Percentiles rank a stretch among this genome's conserved stretches.
Conservation (phyloP, 2,113 vertebrate species). For the Hyaena hyaena region DNA sequence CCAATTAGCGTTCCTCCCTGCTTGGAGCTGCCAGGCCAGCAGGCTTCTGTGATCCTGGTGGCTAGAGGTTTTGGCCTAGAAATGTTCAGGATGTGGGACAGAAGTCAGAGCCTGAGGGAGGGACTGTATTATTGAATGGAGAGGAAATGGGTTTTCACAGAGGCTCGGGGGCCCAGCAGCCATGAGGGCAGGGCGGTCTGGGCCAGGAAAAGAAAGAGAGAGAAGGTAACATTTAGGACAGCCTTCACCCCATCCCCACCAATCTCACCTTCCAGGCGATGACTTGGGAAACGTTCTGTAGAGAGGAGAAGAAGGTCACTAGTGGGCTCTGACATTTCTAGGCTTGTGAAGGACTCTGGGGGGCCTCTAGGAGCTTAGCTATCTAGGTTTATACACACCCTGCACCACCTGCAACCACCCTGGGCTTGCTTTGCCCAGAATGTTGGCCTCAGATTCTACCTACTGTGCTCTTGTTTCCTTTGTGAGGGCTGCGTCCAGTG, state of each 20-base stretch:
- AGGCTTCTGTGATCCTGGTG: slow-evolving; percentile 75
- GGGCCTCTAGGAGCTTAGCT: neutral
- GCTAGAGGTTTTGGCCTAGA: slow-evolving; percentile 77
- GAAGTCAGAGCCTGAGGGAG: slow-evolving; percentile 71
- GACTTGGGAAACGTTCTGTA: neutral
- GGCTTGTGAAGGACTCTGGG: neutral
- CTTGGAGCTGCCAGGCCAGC: slow-evolving; percentile 65
- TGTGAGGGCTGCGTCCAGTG: neutral
- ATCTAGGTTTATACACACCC: neutral
- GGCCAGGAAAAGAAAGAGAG: neutral
- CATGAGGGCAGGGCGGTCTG: neutral
- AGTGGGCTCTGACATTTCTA: neutral
- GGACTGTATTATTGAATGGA: slow-evolving; percentile 58
- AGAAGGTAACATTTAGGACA: neutral
- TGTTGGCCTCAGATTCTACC: neutral
- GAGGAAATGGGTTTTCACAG: slow-evolving; percentile 69
- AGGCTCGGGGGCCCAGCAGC: neutral
- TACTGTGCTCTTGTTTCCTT: neutral
- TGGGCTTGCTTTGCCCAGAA: neutral
- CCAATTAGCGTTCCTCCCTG: slow-evolving; percentile 74
- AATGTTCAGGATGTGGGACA: slow-evolving; percentile 72
- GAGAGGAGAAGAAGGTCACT: neutral
- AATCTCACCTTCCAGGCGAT: neutral
- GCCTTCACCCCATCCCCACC: neutral
- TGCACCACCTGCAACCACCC: neutral